Base-by-base conservation (phyloP, 2,113 vertebrate species). In the Psophia crepitans region DNA sequence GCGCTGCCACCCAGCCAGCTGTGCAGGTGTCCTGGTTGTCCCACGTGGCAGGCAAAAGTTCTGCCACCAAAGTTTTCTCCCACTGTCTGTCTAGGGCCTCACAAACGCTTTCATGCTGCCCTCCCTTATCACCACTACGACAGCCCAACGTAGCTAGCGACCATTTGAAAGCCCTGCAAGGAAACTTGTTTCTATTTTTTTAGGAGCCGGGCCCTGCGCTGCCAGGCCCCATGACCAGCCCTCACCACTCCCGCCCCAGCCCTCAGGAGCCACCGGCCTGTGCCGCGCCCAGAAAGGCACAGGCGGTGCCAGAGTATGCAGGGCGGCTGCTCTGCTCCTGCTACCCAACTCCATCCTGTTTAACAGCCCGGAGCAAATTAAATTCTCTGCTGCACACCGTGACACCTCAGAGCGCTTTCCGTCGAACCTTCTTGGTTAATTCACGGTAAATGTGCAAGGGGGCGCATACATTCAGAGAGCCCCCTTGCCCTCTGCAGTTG, bases 301-400 rank as follows among this genome's bases (percentile, higher is more conserved):
- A 2, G 0, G 13, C 19, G 9, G 3, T 0, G 56, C 11, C 49
- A 23, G 53, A 44, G 22, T 0, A 12, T 0, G 1, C 1, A 12
- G 33, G 64, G 12, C 35, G 35, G 8, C 20, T 14, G 37, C 43
- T 30, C 2, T 11, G 17, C 32, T 32, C 44, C 63, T 11, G 5
- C 4, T 13, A 28, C 1, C 24, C n/a, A 41, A 5, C 19, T 35
- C 33, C 28, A 8, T 15, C 53, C 37, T 10, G 30, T 28, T 37
- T 24, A 44, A 37, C 20, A 43, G 1, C 5, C 43, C 21, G 6
- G 0, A 5, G 28, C 17, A 37, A 49, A 46, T 0, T 8, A 1
- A 64, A 10, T 26, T 44, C 20, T 35, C 21, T 2, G 23, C 5
- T 2, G 39, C 39, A 7, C 76, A 6, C 12, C 2, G 11, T 12